Evolutionary conservation across 2,797 vertebrate genomes (phyloP).

Genomic region (Decapterus maruadsi): DNA sequence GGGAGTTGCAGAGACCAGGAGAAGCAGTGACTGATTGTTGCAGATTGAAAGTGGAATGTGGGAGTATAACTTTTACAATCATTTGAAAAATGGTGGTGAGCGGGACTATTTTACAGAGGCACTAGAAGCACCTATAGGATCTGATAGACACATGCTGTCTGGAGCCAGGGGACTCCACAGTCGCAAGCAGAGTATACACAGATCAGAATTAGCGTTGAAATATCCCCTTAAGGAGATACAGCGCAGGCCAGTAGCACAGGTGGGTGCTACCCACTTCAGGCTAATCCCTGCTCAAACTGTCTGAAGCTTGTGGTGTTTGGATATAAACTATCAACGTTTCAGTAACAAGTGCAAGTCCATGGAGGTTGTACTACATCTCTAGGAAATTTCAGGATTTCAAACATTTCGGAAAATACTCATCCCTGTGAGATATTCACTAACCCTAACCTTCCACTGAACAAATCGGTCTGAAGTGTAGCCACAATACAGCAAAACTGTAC

Average conservation of each 20-base stretch:
- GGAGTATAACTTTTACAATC: neutral
- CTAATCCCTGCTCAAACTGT: conserved; percentile 43
- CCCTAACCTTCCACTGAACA: neutral
- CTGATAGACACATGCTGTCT: neutral
- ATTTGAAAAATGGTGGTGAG: neutral
- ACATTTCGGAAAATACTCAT: neutral
- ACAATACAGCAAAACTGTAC: neutral
- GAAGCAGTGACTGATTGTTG: neutral
- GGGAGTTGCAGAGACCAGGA: neutral
- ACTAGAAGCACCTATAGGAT: neutral
- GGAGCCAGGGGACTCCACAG: neutral
- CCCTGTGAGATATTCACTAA: neutral
- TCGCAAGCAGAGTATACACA: neutral
- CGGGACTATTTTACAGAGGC: neutral
- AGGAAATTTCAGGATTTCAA: neutral
- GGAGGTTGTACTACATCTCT: neutral
- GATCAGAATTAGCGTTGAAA: conserved; percentile 1
- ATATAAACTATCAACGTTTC: neutral
- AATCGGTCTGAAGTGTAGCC: neutral
- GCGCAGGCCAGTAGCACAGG: conserved; percentile 47
- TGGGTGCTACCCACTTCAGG: conserved; percentile 16
- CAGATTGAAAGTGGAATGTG: neutral
- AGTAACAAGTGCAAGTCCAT: neutral
- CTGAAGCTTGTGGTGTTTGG: conserved; percentile 3
- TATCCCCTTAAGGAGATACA: conserved; percentile 30